Percentiles rank a stretch among this genome's conserved stretches.
Evolutionary conservation across 1,140 invertebrate species (phyloP).

Genomic region (Meloidogyne hapla): DNA sequence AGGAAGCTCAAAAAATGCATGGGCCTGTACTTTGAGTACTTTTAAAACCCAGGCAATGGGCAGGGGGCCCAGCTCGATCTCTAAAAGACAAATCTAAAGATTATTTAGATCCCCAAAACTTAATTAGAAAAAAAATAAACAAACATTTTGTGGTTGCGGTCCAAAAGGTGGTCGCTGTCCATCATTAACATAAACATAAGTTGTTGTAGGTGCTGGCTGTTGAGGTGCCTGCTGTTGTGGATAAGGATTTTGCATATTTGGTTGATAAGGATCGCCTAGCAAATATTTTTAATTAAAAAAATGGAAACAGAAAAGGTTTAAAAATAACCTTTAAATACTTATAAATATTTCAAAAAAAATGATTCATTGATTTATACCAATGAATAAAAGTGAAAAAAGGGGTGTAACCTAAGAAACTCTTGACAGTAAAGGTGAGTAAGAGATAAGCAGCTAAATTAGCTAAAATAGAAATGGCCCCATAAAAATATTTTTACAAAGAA

Average conservation of each 20-base stretch:
- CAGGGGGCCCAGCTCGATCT: too few relatives aligned
- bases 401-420: neutral
- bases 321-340: too few relatives aligned
- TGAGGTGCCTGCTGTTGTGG: neutral
- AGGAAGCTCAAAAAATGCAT: too few relatives aligned
- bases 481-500: neutral
- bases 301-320: neutral
- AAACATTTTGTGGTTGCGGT: slow-evolving; percentile 25
- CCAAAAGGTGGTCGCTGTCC: neutral
- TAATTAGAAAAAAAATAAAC: slow-evolving; percentile 11
- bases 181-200: slow-evolving; percentile 38
- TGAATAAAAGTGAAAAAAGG: neutral
- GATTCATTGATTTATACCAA: neutral
- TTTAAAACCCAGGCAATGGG: too few relatives aligned
- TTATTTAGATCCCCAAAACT: too few relatives aligned
- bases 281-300: neutral
- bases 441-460: neutral
- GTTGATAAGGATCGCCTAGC: slow-evolving; percentile 20
- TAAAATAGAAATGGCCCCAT: neutral
- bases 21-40: too few relatives aligned
- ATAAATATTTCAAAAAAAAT: slow-evolving; percentile 8
- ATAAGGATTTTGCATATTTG: slow-evolving; percentile 29
- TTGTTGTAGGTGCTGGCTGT: slow-evolving; percentile 17
- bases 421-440: neutral
- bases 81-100: too few relatives aligned